Base-by-base conservation (phyloP, 1,140 invertebrate genomes). In the Nephotettix cincticeps region DNA sequence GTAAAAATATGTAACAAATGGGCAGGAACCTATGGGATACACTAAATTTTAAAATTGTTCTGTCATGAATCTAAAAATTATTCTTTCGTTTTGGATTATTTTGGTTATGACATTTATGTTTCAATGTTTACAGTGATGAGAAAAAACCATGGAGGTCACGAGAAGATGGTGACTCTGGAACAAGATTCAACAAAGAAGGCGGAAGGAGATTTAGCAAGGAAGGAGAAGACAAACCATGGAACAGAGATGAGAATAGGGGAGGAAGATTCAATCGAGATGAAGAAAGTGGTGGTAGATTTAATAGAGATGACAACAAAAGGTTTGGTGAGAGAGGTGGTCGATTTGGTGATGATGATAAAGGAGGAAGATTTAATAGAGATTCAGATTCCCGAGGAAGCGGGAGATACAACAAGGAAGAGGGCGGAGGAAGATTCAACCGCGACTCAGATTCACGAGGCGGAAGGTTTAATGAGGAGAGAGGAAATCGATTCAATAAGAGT, bases 131-230 rank as follows among this genome's bases (percentile, higher is more conserved):
- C 56, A 61, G 56, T 61, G 56, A 61, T 3, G 56, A 61, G 3
- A 61, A 61, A 25, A 61, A 61, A 27, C 23, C 14, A 9, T 45
- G 64, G 40, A 45, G 40, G 36, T 36, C 40, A 11, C 27, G 28
- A 14, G 64, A 66, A 25, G 30, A 70, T 68, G 13, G 74, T 29
- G 21, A 63, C 36, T 13, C 23, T 17, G 30, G 40, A 32, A 1
- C 32, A 45, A 47, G 63, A 51, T 51, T 51, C n/a, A 51, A 51
- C n/a, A 36, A 36, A 36, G 32, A 36, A 6, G n/a, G 28, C 21
- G 56, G 25, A 14, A 28, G 56, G 47, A 70, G 70, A 30, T 76
- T 74, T 27, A 76, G 56, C 65, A 66, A 78, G 11, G 71, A 69
- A 6, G 69, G 75, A 13, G 74, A 27, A 14, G 40, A 47, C 29